These are phyloP conservation scores for Smittia sp. DNA, from an alignment of 2,888 invertebrate genomes.

Conservation along the genomic window DNA sequence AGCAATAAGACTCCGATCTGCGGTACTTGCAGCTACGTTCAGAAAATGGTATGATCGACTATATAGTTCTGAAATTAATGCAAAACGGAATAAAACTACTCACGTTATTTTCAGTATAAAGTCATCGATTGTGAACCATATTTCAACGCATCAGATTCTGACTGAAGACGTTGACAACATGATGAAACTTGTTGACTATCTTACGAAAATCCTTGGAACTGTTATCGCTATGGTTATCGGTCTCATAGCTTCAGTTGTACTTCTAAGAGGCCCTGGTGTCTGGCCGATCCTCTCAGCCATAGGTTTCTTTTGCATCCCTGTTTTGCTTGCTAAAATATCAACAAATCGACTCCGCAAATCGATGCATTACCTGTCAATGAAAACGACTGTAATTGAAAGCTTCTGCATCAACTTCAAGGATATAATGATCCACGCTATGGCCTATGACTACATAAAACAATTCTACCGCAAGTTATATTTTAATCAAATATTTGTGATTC, in stretches of 20 bases:
- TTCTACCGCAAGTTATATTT: conserved; percentile 36
- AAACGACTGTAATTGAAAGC: conserved; percentile 30
- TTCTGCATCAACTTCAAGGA: conserved; percentile 41
- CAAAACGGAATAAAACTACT: too few species aligned
- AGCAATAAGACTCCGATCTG: conserved; percentile 41
- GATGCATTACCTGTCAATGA: conserved; percentile 32
- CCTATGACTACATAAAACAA: conserved; percentile 35
- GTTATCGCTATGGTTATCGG: conserved; percentile 39
- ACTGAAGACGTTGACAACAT: conserved; percentile 42
- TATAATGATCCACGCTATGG: conserved; percentile 24
- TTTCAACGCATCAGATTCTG: conserved; percentile 41
- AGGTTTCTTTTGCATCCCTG: conserved; percentile 38
- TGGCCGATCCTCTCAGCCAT: conserved; percentile 41
- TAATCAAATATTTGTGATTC: background rate
- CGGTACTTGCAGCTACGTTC: conserved; percentile 42
- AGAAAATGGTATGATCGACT: too few species aligned
- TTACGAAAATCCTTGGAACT: conserved; percentile 40
- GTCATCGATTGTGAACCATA: conserved; percentile 42
- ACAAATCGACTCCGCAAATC: conserved; percentile 31
- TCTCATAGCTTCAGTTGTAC: conserved; percentile 22
- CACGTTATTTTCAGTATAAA: too few species aligned
- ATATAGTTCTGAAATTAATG: too few species aligned
- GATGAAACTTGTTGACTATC: conserved; percentile 37
- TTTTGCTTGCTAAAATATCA: conserved; percentile 37
- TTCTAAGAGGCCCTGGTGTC: conserved; percentile 38